phyloP scores from a whole-genome alignment of 2,888 invertebrate species.

The Tipula lateralis region DNA sequence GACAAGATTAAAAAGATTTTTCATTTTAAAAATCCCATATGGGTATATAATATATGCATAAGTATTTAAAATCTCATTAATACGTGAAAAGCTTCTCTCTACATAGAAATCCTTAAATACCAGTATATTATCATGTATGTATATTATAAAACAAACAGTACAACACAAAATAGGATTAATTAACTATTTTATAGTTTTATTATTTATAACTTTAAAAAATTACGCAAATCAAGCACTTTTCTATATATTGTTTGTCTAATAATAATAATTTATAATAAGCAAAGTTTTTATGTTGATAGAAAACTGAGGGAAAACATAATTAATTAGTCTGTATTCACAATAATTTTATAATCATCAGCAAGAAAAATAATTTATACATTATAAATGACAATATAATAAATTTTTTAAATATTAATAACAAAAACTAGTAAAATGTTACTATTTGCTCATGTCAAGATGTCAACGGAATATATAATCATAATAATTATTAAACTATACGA shows the following conservation, averaged over 20 bases:
- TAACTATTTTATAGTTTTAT: neutral
- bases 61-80: neutral
- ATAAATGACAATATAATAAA: neutral
- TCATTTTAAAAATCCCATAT: too few relatives aligned
- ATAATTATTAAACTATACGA: neutral
- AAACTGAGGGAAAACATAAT: neutral
- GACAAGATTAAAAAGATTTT: too few relatives aligned
- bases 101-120: neutral
- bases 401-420: neutral
- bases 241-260: neutral
- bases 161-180: neutral
- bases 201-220: neutral
- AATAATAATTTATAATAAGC: neutral
- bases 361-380: neutral
- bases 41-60: too few relatives aligned
- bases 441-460: neutral
- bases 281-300: neutral
- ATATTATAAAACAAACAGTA: neutral
- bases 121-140: too few relatives aligned
- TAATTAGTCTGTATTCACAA: neutral
- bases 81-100: neutral
- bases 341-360: slow-evolving; percentile 5
- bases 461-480: neutral
- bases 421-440: neutral
- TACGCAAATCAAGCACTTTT: neutral